A percentile compares a stretch with the other conserved stretches of the same genome.
Evolutionary conservation across 2,888 invertebrate species (phyloP).

Genomic region (Sinhomidia bicolor): DNA sequence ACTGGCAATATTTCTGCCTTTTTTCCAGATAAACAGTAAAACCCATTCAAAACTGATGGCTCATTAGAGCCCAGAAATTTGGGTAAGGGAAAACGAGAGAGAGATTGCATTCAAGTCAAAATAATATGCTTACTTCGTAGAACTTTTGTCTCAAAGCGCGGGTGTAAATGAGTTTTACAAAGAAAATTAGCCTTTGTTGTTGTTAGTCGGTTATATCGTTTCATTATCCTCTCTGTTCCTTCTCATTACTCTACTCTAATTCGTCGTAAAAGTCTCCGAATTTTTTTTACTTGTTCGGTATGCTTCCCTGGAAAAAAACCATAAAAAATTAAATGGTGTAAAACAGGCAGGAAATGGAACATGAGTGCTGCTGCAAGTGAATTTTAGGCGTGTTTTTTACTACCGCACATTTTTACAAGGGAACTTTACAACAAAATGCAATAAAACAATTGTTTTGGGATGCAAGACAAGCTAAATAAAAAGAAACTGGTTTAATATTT

Average conservation of each 20-base stretch:
- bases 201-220: constrained; percentile 15
- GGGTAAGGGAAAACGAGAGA: neutral
- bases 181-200: constrained; percentile 49
- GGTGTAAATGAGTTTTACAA: constrained; percentile 52
- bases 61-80: constrained; percentile 46
- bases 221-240: neutral
- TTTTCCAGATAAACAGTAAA: neutral
- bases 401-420: neutral
- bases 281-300: neutral
- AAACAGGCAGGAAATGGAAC: neutral
- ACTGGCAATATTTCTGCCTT: constrained; percentile 6
- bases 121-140: neutral
- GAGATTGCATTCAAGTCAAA: neutral
- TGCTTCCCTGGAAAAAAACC: neutral
- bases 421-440: neutral
- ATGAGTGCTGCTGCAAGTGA: neutral
- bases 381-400: neutral
- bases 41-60: constrained; percentile 47
- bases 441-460: constrained; percentile 30
- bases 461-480: neutral
- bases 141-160: neutral
- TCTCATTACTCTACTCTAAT: constrained; percentile 7
- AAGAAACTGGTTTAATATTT: neutral
- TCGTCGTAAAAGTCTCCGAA: constrained; percentile 13
- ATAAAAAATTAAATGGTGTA: constrained; percentile 18